Conservation (phyloP, 2,113 vertebrate species). For the Oreochromis tanganicae region DNA sequence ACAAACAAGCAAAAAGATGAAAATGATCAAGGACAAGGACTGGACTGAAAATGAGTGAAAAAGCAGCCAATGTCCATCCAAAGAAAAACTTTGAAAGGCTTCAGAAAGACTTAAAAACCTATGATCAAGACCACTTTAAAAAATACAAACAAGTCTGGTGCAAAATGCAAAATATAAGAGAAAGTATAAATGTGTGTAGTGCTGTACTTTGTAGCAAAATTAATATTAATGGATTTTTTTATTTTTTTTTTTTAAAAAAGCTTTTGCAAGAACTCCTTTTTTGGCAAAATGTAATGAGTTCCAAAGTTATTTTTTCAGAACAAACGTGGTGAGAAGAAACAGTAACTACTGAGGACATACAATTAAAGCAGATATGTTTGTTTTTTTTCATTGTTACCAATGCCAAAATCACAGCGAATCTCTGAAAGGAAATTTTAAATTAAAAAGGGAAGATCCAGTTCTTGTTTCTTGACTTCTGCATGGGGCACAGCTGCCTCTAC, state of each 20-base stretch:
- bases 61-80: neutral
- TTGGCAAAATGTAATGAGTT: neutral
- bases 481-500: neutral
- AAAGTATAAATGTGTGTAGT: neutral
- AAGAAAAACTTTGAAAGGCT: neutral
- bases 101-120: neutral
- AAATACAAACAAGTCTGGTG: neutral
- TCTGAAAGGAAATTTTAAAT: neutral
- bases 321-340: neutral
- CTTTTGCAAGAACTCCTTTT: neutral
- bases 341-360: neutral
- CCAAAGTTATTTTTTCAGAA: neutral
- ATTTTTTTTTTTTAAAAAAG: neutral
- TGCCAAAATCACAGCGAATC: neutral
- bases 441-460: neutral
- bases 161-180: neutral
- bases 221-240: neutral
- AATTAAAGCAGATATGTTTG: rapidly evolving
- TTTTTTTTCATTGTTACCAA: neutral
- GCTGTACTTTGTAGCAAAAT: neutral
- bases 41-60: neutral
- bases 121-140: neutral
- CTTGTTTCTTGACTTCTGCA: neutral
- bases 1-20: neutral
- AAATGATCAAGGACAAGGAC: rapidly evolving